Conservation (phyloP, 2,113 vertebrate genomes). For the Gracilinanus agilis region DNA sequence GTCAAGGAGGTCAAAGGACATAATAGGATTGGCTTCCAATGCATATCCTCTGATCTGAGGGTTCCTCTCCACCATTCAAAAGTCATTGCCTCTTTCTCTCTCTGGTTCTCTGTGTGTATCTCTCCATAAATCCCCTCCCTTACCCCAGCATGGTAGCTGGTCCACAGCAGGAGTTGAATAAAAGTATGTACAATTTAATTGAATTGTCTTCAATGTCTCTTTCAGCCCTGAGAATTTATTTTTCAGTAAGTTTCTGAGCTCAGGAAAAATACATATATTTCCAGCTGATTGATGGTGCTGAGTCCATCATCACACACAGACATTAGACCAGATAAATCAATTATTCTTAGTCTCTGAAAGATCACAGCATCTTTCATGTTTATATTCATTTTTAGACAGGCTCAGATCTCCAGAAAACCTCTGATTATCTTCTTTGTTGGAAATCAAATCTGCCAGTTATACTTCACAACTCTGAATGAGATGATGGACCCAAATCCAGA, state of each 20-base stretch:
- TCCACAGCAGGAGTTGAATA: neutral
- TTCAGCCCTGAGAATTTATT: neutral
- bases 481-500: constrained; percentile 77
- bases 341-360: constrained; percentile 6
- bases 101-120: no score
- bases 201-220: neutral
- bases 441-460: constrained; percentile 75
- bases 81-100: neutral
- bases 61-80: neutral
- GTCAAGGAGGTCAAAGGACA: neutral
- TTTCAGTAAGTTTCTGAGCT: neutral
- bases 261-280: neutral
- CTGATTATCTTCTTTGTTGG: constrained; percentile 66
- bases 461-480: constrained; percentile 69
- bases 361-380: neutral
- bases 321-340: neutral
- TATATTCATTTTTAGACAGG: constrained; percentile 14
- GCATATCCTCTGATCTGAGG: neutral
- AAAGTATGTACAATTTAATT: neutral
- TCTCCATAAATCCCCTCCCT: neutral
- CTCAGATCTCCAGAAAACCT: constrained; percentile 27
- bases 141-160: neutral
- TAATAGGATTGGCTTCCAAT: neutral
- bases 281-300: neutral
- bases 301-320: neutral